Conservation (phyloP, 2,797 vertebrate species). For the Benthosema pterotum region DNA sequence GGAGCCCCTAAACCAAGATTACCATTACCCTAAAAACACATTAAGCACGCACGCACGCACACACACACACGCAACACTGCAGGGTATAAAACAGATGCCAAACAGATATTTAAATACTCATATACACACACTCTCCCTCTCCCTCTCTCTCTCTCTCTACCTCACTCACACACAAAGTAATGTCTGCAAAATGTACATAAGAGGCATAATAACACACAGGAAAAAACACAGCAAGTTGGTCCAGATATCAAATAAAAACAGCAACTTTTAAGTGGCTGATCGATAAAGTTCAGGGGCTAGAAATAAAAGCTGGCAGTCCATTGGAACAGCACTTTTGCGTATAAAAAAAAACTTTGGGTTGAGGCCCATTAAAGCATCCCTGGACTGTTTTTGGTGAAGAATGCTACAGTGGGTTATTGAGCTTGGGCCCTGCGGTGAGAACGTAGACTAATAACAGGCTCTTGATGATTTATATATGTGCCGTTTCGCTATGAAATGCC, state of each 20-base stretch:
- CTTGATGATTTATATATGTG: not conserved
- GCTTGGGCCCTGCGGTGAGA: not conserved
- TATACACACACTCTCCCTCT: constrained; percentile 48
- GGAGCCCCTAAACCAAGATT: not conserved
- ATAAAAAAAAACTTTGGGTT: not conserved
- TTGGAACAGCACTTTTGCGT: not conserved
- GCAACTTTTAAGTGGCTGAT: constrained; percentile 23
- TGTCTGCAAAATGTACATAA: constrained; percentile 44
- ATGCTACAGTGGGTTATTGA: constrained; percentile 5
- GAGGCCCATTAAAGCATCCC: not conserved
- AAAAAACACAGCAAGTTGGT: constrained; percentile 73
- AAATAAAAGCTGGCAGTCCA: constrained; percentile 52
- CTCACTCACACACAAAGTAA: constrained; percentile 30
- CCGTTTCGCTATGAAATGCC: not conserved
- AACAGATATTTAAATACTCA: constrained; percentile 69
- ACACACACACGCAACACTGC: constrained; percentile 43
- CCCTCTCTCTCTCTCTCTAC: constrained; percentile 17
- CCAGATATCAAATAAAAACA: constrained; percentile 63
- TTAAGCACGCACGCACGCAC: constrained; percentile 24
- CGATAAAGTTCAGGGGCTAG: constrained; percentile 41
- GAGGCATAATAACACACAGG: constrained; percentile 48
- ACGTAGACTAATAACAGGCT: not conserved
- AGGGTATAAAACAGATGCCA: constrained; percentile 63
- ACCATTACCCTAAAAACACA: constrained; percentile 20
- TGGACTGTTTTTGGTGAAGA: not conserved